Base-by-base conservation (phyloP, 2,888 invertebrate genomes). In the Nudaria mundana region DNA sequence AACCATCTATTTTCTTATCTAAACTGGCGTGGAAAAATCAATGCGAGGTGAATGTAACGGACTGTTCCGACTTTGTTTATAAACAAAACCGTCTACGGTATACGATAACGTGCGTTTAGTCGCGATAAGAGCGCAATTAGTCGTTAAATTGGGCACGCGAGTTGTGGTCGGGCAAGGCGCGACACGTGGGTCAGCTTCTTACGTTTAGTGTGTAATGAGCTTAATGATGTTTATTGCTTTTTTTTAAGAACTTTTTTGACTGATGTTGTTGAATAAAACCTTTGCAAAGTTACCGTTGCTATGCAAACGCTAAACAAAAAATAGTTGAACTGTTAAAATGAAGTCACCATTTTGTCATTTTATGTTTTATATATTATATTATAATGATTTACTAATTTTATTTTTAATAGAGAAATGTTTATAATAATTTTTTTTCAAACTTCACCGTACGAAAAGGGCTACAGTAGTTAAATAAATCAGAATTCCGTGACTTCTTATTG, bases 51-150 rank as follows among this genome's bases (percentile, higher is more conserved):
- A 52, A 52, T 56, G 43, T 65, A 64, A 57, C 56, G 63, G 58
- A 36, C 31, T 43, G 42, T 57, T 58, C 51, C 39, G 52, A 50
- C 51, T 48, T 24, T 66, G 58, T 67, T 65, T 66, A 55, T 63
- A 65, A 66, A 66, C 65, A 65, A 13, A 33, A 25, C 28, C 43
- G 53, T 10, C 34, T 35, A 10, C 34, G 37, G 36, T 11, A 44
- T 45, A 52, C 55, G 56, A 55, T 52, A 56, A 48, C 47, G 31
- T 39, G 59, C 52, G 56, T 53, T 52, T 46, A 45, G 44, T 6
- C 35, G 47, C 62, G 64, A 66, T 66, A 66, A 64, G 47, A 44
- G 32, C 14, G 52, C 48, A 51, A 59, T 56, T 62, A 59, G 52
- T 55, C 40, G 52, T 62, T 63, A 63, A 53, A 62, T 53, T 59